These are phyloP conservation scores for Rhopalosiphum nymphaeae DNA, from an alignment of 2,888 invertebrate genomes.

Conservation along the genomic window DNA sequence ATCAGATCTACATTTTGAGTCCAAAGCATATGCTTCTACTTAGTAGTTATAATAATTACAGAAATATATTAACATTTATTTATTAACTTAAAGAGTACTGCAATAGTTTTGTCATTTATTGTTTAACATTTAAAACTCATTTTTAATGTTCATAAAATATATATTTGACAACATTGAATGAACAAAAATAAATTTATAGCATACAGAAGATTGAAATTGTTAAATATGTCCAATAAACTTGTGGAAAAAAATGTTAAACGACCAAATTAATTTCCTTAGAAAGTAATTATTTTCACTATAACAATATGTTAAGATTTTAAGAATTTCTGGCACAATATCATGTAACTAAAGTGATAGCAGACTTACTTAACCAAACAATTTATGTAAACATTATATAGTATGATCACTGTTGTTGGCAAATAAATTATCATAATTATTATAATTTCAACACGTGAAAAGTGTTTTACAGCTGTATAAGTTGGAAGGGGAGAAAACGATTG, in stretches of 20 bases:
- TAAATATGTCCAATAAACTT: constrained; percentile 26
- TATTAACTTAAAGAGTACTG: not conserved
- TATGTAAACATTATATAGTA: constrained; percentile 56
- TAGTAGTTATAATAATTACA: not conserved
- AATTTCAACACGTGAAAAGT: constrained; percentile 33
- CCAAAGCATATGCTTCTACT: not conserved
- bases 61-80: not conserved
- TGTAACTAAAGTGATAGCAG: constrained; percentile 52
- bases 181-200: constrained; percentile 16
- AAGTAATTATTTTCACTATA: constrained; percentile 48
- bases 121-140: not conserved
- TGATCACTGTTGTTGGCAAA: constrained; percentile 41
- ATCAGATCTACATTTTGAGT: not conserved
- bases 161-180: not conserved
- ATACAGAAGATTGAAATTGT: not conserved
- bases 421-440: constrained; percentile 54
- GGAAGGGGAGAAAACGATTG: not conserved
- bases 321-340: constrained; percentile 54
- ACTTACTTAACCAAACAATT: constrained; percentile 61
- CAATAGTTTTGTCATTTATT: not conserved
- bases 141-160: constrained; percentile 20
- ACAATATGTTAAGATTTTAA: constrained; percentile 55
- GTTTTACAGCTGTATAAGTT: not conserved
- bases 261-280: constrained; percentile 41
- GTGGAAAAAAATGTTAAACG: constrained; percentile 28